Evolutionary conservation across 2,888 invertebrate species (phyloP), one percentile per base, ranked within the genome.

Genomic region (Polydrusus pterygomalis): DNA sequence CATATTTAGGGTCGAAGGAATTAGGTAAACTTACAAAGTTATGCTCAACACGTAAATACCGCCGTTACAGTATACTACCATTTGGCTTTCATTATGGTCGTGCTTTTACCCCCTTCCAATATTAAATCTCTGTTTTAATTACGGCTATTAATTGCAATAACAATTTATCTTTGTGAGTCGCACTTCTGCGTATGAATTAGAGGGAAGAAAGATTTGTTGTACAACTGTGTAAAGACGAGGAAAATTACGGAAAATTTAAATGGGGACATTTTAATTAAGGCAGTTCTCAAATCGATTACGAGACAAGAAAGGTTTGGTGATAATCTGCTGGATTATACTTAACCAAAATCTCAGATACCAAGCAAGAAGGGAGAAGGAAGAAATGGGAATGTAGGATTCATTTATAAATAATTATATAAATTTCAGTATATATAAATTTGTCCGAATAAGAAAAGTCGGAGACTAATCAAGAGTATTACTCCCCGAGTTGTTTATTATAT

Each of bases 1-100:
- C 87, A 87, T 87, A 85, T 87, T 87, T 87, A 87, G 85, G 84
- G 84, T 85, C 82, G 80, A 81, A 82, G 84, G 86, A 85, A 86
- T 87, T 87, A 87, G 86, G 86, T 84, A 86, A 87, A 87, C 85
- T 87, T 87, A 85, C 83, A 84, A 87, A 87, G 85, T 87, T 87
- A 87, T 87, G 87, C 87, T 85, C 86, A 86, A 87, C 87, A 87
- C 87, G 87, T 87, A 87, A 87, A 87, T 87, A 86, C 83, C 82
- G 81, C 82, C 83, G 51, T 51, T 70, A 81, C 77, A 82, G 85
- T 85, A 85, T 86, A 85, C 84, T 84, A 86, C 85, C 85, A 85
- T 86, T 86, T 85, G 86, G 84, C 85, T 87, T 86, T 87, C 86
- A 85, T 87, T 87, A 86, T 85, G 82, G 69, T 69, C 54, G 45